Evolutionary conservation across 2,113 vertebrate genomes (phyloP), one percentile per base, ranked within the genome.

Genomic region (Pholis gunnellus): DNA sequence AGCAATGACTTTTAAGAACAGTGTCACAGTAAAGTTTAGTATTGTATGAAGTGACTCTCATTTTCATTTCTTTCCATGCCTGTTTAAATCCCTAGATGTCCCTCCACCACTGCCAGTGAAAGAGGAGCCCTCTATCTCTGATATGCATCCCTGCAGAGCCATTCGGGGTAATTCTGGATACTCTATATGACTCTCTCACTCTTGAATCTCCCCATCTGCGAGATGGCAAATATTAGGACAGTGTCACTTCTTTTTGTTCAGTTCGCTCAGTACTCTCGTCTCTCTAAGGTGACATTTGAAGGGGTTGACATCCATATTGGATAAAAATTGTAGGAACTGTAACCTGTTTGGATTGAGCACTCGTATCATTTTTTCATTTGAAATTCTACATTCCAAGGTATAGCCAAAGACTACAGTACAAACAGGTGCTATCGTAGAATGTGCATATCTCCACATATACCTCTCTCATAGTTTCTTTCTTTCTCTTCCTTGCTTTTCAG

Each of bases 91-190:
- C 25, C 9, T 77, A 93, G 88, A 69, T 89, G 92, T 82, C 77
- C 92, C 89, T 82, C 90, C 91, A 48, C 88, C 85, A n/a, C 83
- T 90, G 76, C 94, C 94, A 81, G 90, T 93, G 44, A 95, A 96
- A 61, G 81, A 92, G 20, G 75, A 73, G 10, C 46, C 78, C 11
- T 25, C 59, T 11, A 7, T 56, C 0, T 34, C 77, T 36, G 81
- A 84, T 1, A 10, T 76, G 67, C 52, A 82, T 68, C 38, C 84
- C 73, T 90, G 81, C 64, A 95, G 94, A 92, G 72, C 89, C 44
- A 69, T 74, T 68, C 90, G 88, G 56, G 96, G 97, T 97, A 96
- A 91, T 90, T 74, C 1, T 44, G 22, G 2, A n/a, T 61, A 67
- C 6, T 68, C 29, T n/a, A 0, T 29, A 8, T 18, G 2, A 44